phyloP scores from a whole-genome alignment of 2,113 vertebrate species.

The Raja brachyura region DNA sequence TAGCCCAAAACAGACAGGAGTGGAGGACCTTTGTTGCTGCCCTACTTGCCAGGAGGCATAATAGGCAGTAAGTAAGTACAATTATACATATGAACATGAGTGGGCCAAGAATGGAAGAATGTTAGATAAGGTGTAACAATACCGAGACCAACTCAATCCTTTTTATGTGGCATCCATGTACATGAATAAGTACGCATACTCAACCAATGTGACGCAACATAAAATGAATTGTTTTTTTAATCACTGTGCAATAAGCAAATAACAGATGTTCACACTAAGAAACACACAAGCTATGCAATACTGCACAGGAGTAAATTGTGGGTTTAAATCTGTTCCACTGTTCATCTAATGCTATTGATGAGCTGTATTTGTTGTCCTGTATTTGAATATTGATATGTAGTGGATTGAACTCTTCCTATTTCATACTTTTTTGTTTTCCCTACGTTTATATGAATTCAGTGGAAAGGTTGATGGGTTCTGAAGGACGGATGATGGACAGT shows the following conservation, averaged over 20 bases:
- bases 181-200: not conserved
- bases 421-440: not conserved
- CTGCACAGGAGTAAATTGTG: not conserved
- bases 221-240: not conserved
- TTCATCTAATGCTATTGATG: not conserved
- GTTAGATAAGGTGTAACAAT: not conserved
- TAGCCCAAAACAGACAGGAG: too few relatives aligned
- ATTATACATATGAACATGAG: not conserved
- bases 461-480: constrained; percentile 6
- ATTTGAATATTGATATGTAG: not conserved
- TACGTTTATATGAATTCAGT: not conserved
- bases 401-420: not conserved
- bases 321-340: not conserved
- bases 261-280: not conserved
- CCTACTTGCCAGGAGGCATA: too few relatives aligned
- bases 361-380: not conserved
- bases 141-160: not conserved
- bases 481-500: not conserved
- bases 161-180: not conserved
- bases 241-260: not conserved
- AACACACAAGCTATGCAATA: not conserved
- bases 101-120: not conserved
- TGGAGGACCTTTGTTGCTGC: too few relatives aligned
- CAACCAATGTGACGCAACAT: not conserved
- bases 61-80: too few relatives aligned